Evolutionary conservation across 2,888 invertebrate species (phyloP).

Genomic region (Endotricha flammealis): DNA sequence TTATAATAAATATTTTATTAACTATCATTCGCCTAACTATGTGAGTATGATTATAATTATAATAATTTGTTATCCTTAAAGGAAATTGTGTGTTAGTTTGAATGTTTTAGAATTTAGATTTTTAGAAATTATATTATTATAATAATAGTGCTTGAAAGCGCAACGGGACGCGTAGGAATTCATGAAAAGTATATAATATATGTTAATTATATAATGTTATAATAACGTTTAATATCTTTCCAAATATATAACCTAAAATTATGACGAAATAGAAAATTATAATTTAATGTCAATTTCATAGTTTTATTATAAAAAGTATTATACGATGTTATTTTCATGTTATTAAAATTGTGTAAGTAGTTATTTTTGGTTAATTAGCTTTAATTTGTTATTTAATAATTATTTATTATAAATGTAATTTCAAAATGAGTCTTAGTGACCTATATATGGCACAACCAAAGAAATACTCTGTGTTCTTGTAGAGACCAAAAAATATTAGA

Average conservation of each 20-base stretch:
- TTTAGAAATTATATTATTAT: slow-evolving; percentile 13
- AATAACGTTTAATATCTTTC: slow-evolving; percentile 21
- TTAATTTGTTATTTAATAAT: slow-evolving; percentile 28
- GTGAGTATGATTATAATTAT: slow-evolving; percentile 18
- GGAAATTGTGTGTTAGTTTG: slow-evolving; percentile 29
- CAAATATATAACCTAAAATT: slow-evolving; percentile 28
- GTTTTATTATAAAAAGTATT: not conserved
- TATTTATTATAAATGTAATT: not conserved
- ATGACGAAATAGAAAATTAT: not conserved
- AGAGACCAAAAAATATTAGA: slow-evolving; percentile 42
- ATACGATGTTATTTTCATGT: slow-evolving; percentile 18
- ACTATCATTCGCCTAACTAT: slow-evolving; percentile 10
- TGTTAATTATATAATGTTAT: slow-evolving; percentile 15
- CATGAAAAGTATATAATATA: slow-evolving; percentile 46
- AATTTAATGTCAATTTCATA: not conserved
- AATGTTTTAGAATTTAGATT: too few species aligned
- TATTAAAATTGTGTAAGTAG: not conserved
- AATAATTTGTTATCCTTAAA: slow-evolving; percentile 40
- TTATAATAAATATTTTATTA: not conserved
- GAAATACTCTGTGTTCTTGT: slow-evolving; percentile 33
- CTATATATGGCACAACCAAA: slow-evolving; percentile 2
- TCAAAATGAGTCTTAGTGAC: not conserved
- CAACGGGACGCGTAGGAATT: slow-evolving; percentile 39
- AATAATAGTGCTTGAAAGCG: slow-evolving; percentile 31
- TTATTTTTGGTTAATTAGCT: slow-evolving; percentile 35